Conservation (phyloP, 2,797 vertebrate species). For the Hypotaenidia okinawae region DNA sequence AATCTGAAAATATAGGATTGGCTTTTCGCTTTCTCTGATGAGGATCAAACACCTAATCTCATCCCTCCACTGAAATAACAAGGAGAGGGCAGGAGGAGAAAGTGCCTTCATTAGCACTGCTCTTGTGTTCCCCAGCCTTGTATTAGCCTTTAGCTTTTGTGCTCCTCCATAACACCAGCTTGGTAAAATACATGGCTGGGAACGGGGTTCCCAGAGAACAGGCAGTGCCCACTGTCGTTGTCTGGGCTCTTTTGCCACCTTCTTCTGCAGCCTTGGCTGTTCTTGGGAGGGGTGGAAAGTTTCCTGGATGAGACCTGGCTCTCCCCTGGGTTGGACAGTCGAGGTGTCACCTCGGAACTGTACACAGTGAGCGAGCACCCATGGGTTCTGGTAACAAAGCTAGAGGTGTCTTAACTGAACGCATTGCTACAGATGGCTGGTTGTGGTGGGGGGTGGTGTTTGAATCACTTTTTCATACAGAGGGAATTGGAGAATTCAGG, state of each 20-base stretch:
- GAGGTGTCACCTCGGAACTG: not conserved
- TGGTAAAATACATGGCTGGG: not conserved
- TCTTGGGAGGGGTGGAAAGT: not conserved
- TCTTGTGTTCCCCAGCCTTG: not conserved
- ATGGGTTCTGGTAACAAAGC: not conserved
- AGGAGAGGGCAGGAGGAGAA: slow-evolving; percentile 5
- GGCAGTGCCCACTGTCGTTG: not conserved
- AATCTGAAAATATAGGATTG: not conserved
- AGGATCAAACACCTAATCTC: not conserved
- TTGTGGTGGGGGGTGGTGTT: not conserved
- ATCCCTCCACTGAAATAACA: not conserved
- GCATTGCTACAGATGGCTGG: not conserved
- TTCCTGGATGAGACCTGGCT: not conserved
- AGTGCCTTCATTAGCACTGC: not conserved
- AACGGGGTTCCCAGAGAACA: not conserved
- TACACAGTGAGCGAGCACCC: not conserved
- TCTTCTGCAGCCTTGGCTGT: not conserved
- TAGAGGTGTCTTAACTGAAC: not conserved
- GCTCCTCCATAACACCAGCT: not conserved
- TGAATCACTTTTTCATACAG: not conserved
- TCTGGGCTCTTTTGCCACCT: not conserved
- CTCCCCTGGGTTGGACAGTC: not conserved
- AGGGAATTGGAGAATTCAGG: not conserved
- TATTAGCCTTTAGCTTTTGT: not conserved
- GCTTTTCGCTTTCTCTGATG: not conserved